phyloP scores from a whole-genome alignment of 2,797 vertebrate genomes.

The Netta rufina region DNA sequence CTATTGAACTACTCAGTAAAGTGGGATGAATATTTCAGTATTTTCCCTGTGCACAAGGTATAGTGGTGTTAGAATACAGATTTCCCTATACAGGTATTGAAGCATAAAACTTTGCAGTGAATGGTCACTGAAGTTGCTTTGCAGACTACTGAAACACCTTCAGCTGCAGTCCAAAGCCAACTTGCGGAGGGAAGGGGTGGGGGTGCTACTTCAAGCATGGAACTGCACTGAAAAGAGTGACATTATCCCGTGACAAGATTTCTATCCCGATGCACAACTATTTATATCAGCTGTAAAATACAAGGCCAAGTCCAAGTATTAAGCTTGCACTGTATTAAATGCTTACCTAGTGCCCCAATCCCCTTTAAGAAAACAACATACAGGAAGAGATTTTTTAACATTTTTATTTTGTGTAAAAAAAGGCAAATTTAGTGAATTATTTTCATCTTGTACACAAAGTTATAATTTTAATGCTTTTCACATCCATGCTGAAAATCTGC shows the following conservation, averaged over 20 bases:
- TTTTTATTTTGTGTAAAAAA: constrained; percentile 99
- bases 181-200: background rate
- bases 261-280: background rate
- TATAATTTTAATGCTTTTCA: constrained; percentile 94
- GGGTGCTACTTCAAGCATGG: rapidly evolving
- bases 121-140: background rate
- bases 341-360: background rate
- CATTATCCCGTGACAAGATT: rapidly evolving
- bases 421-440: constrained; percentile 89
- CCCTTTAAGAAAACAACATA: background rate
- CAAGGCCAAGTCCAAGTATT: rapidly evolving
- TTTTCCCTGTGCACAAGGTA: background rate
- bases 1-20: background rate
- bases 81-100: rapidly evolving
- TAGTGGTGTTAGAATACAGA: rapidly evolving
- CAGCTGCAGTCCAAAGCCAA: background rate
- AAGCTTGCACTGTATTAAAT: background rate
- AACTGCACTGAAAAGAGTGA: rapidly evolving
- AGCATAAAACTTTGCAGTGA: background rate
- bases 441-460: constrained; percentile 88
- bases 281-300: background rate
- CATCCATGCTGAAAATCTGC: constrained; percentile 95
- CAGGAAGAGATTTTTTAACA: constrained; percentile 55
- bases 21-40: too few species aligned
- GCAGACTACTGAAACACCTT: background rate